phyloP scores from a whole-genome alignment of 2,888 invertebrate species.

The Pseudanteris insignis region DNA sequence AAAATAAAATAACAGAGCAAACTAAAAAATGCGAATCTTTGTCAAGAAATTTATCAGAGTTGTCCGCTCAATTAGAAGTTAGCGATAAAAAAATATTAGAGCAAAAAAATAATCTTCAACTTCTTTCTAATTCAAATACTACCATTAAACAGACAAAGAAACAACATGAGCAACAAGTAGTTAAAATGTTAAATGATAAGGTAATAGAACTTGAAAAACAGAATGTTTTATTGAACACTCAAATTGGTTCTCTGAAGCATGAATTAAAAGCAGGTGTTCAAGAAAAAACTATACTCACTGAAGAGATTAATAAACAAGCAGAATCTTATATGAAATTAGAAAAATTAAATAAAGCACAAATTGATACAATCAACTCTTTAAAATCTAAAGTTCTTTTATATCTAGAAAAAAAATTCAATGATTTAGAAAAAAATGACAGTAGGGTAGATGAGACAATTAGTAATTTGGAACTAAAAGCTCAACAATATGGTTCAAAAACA shows the following conservation, averaged over 20 bases:
- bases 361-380: constrained; percentile 17
- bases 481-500: constrained; percentile 20
- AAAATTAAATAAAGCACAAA: constrained; percentile 5
- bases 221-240: constrained; percentile 1
- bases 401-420: constrained; percentile 10
- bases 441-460: constrained; percentile 9
- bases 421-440: constrained; percentile 7
- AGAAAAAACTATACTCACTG: constrained; percentile 3
- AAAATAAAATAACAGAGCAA: constrained; percentile 10
- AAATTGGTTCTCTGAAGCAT: constrained; percentile 1
- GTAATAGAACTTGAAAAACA: constrained; percentile 10
- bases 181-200: constrained; percentile 10
- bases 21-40: not conserved
- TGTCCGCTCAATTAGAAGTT: constrained; percentile 2
- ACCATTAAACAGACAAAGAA: constrained; percentile 2
- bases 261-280: constrained; percentile 3
- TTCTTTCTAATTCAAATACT: not conserved
- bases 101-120: constrained; percentile 3
- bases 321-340: constrained; percentile 2
- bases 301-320: not conserved
- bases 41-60: not conserved
- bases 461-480: constrained; percentile 9
- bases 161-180: constrained; percentile 7
- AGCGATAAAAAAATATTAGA: constrained; percentile 11
- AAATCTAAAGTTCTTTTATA: constrained; percentile 5